Conservation (phyloP, 2,113 vertebrate genomes). For the Monopterus albus region DNA sequence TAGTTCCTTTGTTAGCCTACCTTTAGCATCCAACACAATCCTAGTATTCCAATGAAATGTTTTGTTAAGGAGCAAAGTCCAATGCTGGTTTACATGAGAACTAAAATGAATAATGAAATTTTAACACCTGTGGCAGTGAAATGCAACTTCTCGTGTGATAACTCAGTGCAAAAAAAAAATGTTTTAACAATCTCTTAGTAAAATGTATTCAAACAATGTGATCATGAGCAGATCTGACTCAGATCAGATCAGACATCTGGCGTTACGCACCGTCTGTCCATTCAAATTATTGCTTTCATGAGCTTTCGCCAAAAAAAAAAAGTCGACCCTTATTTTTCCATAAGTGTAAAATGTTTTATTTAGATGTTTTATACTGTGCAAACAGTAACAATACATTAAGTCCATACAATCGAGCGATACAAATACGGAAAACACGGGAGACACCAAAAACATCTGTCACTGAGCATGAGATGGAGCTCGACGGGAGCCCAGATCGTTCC, state of each 20-base stretch:
- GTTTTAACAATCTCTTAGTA: no score
- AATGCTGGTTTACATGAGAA: no score
- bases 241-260: conserved; percentile 52
- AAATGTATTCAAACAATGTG: neutral
- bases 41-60: no score
- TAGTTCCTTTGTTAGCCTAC: no score
- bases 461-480: conserved; percentile 69
- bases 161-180: no score
- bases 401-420: conserved; percentile 84
- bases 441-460: conserved; percentile 75
- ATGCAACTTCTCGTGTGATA: neutral
- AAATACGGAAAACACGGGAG: conserved; percentile 81
- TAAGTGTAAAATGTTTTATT: conserved; percentile 89
- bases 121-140: no score
- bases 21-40: no score
- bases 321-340: neutral
- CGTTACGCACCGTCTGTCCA: neutral
- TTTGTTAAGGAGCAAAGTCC: no score
- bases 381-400: conserved; percentile 87
- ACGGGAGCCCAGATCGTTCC: conserved; percentile 54
- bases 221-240: no score
- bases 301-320: neutral
- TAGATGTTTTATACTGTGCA: conserved; percentile 88
- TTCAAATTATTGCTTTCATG: no score
- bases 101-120: no score